These are phyloP conservation scores for Rhinoraja longicauda DNA, from an alignment of 2,797 vertebrate genomes.

Conservation along the genomic window DNA sequence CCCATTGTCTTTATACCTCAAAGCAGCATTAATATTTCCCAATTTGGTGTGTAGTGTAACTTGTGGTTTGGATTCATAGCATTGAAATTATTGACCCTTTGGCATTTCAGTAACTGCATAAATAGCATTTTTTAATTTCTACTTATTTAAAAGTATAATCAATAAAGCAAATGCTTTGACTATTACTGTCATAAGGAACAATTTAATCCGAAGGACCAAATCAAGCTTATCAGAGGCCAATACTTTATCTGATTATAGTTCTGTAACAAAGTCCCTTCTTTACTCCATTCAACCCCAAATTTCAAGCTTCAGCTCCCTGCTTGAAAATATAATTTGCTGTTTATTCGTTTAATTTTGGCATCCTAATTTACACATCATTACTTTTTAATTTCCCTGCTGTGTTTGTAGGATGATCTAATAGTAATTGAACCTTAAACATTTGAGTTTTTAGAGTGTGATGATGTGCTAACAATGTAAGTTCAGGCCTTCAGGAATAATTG, in stretches of 20 bases:
- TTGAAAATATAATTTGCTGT: not conserved
- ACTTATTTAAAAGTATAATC: not conserved
- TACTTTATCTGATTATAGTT: not conserved
- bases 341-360: not conserved
- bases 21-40: not conserved
- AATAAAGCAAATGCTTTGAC: not conserved
- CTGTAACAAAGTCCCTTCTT: not conserved
- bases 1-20: not conserved
- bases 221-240: not conserved
- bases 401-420: not conserved
- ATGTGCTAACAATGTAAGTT: slow-evolving; percentile 24
- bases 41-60: not conserved
- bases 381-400: slow-evolving; percentile 15
- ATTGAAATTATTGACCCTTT: not conserved
- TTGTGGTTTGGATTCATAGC: not conserved
- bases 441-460: not conserved
- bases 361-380: not conserved
- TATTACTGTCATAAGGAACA: not conserved
- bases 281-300: not conserved
- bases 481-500: not conserved
- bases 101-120: not conserved
- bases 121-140: not conserved
- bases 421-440: not conserved
- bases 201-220: too few species aligned
- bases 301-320: not conserved